A percentile compares a stretch with the other conserved stretches of the same genome.
Evolutionary conservation across 2,888 invertebrate genomes (phyloP).

Genomic region (Drosophila prolongata): DNA sequence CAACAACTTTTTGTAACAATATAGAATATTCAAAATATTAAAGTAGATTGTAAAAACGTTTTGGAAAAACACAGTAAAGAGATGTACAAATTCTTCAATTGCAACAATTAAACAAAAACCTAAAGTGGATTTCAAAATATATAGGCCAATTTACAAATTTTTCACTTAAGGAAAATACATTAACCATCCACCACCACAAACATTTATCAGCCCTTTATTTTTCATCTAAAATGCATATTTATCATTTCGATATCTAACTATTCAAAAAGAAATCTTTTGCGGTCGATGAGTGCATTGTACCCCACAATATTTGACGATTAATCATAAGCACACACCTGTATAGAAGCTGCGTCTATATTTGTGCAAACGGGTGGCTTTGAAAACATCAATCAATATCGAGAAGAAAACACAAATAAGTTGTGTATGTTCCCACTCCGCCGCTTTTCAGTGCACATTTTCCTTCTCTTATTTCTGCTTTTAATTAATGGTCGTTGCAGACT

Average conservation of each 20-base stretch:
- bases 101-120: too few species aligned
- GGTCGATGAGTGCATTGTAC: constrained; percentile 24
- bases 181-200: too few species aligned
- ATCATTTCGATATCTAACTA: neutral
- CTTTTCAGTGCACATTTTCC: constrained; percentile 4
- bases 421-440: neutral
- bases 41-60: too few species aligned
- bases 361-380: constrained; percentile 1
- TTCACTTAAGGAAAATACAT: too few species aligned
- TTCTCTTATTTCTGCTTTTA: constrained; percentile 20
- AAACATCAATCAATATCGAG: constrained; percentile 37
- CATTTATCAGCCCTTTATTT: neutral
- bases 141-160: too few species aligned
- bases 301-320: constrained; percentile 23
- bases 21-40: too few species aligned
- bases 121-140: too few species aligned
- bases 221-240: constrained; percentile 5
- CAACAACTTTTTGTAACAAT: too few species aligned
- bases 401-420: constrained; percentile 30
- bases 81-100: too few species aligned
- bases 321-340: constrained; percentile 32
- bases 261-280: neutral
- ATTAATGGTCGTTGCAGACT: constrained; percentile 14
- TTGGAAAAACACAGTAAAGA: too few species aligned
- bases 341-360: constrained; percentile 1